These are phyloP conservation scores for Calameuta filiformis DNA, from an alignment of 2,888 invertebrate genomes.

Conservation along the genomic window DNA sequence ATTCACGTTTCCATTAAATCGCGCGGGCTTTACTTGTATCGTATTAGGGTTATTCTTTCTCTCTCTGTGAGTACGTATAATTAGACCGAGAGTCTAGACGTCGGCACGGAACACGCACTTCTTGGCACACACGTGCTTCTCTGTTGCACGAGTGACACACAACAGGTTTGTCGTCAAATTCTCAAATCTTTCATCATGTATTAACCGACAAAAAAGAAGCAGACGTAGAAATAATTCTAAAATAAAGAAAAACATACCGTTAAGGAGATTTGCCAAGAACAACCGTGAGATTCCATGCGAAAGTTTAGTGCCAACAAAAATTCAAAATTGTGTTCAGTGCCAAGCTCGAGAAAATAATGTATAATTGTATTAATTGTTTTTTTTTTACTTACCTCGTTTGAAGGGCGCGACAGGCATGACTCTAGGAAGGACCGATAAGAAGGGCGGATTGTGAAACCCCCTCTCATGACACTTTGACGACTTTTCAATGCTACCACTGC, in stretches of 20 bases:
- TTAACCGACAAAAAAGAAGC: background rate
- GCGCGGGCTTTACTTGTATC: background rate
- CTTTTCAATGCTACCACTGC: slow-evolving; percentile 55
- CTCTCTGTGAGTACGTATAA: slow-evolving; percentile 9
- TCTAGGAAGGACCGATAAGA: slow-evolving; percentile 63
- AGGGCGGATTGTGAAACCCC: slow-evolving; percentile 65
- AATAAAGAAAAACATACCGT: too few relatives aligned
- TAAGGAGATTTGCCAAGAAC: background rate
- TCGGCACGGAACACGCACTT: slow-evolving; percentile 1
- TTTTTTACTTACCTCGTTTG: slow-evolving; percentile 57
- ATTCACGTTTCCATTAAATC: background rate
- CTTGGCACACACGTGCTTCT: slow-evolving; percentile 22
- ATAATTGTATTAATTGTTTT: slow-evolving; percentile 13
- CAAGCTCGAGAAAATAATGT: background rate
- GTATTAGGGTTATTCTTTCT: background rate
- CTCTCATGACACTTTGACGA: slow-evolving; percentile 65
- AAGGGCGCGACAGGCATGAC: slow-evolving; percentile 66
- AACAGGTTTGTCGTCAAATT: slow-evolving; percentile 8
- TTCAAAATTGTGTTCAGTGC: background rate
- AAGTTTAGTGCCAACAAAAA: background rate
- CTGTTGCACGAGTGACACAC: slow-evolving; percentile 4
- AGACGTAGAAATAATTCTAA: background rate
- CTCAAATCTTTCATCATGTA: background rate
- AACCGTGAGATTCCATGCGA: background rate
- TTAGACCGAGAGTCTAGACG: slow-evolving; percentile 16